Evolutionary conservation across 1,140 invertebrate genomes (phyloP).

Genomic region (Parasteatoda tepidariorum): DNA sequence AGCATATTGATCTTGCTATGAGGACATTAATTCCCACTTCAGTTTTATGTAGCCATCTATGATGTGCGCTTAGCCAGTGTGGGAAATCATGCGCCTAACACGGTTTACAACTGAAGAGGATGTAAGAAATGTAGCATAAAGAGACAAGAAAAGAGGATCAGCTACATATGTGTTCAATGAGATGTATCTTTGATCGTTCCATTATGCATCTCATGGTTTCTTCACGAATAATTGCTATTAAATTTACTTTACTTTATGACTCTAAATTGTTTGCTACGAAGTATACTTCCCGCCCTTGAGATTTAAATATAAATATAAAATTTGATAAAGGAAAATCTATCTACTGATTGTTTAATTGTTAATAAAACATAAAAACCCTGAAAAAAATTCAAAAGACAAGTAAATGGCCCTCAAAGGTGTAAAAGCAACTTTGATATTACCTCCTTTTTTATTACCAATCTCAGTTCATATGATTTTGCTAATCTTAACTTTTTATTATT

Average conservation of each 20-base stretch:
- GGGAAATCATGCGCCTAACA: not conserved
- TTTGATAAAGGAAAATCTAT: not conserved
- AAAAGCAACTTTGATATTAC: too few relatives aligned
- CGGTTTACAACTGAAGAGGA: not conserved
- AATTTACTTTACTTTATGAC: conserved; percentile 9
- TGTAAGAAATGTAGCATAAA: conserved; percentile 12
- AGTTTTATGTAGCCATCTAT: not conserved
- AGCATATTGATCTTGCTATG: not conserved
- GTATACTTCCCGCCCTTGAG: not conserved
- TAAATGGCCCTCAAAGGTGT: conserved; percentile 7
- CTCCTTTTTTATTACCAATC: too few relatives aligned
- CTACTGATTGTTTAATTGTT: conserved; percentile 15
- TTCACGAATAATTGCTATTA: conserved; percentile 13
- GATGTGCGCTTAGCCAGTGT: conserved; percentile 10
- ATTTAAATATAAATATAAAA: conserved; percentile 14
- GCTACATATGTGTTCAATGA: not conserved
- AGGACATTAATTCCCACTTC: not conserved
- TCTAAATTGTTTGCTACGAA: not conserved
- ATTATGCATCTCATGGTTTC: not conserved
- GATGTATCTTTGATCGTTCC: not conserved
- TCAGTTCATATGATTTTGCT: too few relatives aligned
- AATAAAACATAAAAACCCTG: not conserved
- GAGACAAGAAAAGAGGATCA: not conserved
- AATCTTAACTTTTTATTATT: too few relatives aligned
- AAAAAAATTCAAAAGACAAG: not conserved